Conservation (phyloP, 2,113 vertebrate genomes). For the Cochlearius cochlearius region DNA sequence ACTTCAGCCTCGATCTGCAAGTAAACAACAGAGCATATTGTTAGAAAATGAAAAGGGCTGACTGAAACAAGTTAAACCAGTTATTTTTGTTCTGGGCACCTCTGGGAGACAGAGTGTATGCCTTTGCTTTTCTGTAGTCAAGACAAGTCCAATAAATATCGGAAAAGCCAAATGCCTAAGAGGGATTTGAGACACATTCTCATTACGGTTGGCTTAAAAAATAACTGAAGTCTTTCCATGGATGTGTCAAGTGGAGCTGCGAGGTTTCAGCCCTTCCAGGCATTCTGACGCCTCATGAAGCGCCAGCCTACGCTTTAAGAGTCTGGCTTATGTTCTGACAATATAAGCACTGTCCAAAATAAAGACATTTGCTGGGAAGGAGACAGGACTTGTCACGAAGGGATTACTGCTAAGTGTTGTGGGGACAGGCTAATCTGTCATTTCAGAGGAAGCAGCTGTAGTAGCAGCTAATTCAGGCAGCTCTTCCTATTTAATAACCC, state of each 20-base stretch:
- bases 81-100: not conserved
- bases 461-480: not conserved
- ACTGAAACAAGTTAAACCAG: not conserved
- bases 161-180: not conserved
- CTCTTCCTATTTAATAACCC: not conserved
- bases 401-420: not conserved
- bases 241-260: not conserved
- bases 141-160: not conserved
- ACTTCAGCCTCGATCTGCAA: conserved; percentile 86
- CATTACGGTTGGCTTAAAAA: not conserved
- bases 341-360: not conserved
- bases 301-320: not conserved
- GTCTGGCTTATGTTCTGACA: not conserved
- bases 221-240: not conserved
- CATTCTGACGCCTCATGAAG: not conserved
- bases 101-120: not conserved
- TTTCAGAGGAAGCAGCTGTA: not conserved
- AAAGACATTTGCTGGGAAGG: not conserved
- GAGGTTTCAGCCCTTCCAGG: not conserved
- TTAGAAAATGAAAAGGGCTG: not conserved
- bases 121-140: not conserved
- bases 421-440: not conserved
- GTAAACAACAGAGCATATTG: not conserved
- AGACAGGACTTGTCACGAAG: not conserved
- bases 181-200: not conserved